Percentiles rank a stretch among this genome's conserved stretches.
Evolutionary conservation across 2,113 vertebrate genomes (phyloP).

Genomic region (Brachypodius melanocephalos): DNA sequence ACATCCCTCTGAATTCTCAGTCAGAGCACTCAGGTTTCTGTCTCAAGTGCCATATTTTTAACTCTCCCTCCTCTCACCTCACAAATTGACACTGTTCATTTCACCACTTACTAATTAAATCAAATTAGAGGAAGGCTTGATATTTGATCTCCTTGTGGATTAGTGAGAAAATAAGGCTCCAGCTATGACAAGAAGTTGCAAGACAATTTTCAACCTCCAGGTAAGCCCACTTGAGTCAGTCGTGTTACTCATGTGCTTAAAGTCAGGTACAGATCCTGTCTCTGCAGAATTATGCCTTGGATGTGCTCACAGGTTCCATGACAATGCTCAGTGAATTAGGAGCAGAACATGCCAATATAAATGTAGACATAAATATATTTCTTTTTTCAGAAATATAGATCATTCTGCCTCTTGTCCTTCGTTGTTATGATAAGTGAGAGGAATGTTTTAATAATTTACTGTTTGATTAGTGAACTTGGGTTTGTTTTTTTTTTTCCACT

Average conservation of each 20-base stretch:
- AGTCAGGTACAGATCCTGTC: not conserved
- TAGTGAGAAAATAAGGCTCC: not conserved
- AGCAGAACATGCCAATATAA: not conserved
- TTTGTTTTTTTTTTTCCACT: not conserved
- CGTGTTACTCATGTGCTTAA: not conserved
- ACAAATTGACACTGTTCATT: not conserved
- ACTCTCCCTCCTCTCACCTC: not conserved
- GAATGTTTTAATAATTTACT: slow-evolving; percentile 15
- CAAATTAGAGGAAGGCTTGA: not conserved
- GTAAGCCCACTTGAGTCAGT: not conserved
- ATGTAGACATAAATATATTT: not conserved
- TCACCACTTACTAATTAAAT: slow-evolving; percentile 1
- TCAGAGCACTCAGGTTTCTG: not conserved
- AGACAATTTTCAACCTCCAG: not conserved
- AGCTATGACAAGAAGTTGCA: not conserved
- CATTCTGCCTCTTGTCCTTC: not conserved
- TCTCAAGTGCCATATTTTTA: not conserved
- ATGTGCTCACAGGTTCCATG: not conserved
- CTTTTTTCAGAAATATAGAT: not conserved
- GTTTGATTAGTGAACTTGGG: not conserved
- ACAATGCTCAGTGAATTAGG: not conserved
- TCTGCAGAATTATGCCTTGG: not conserved
- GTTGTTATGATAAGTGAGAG: not conserved
- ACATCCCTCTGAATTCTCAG: not conserved
- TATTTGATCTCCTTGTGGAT: not conserved